Evolutionary conservation across 2,888 invertebrate genomes (phyloP).

Genomic region (Andrena praecox): DNA sequence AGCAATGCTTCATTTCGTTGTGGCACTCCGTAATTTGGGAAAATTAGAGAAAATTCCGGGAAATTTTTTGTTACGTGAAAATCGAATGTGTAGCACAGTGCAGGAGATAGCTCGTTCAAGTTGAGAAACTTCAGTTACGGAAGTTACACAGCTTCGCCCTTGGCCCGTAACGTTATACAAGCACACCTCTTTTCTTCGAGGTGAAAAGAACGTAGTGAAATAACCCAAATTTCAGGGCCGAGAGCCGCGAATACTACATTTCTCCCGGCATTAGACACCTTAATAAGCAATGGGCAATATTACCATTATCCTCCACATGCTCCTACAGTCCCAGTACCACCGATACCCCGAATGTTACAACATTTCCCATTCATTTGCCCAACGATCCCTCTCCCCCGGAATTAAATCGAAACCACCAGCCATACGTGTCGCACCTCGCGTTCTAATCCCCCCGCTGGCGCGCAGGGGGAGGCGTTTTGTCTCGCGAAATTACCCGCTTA

Average conservation of each 20-base stretch:
- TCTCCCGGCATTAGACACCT: not conserved
- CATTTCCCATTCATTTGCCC: no score
- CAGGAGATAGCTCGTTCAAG: no score
- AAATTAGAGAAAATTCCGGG: no score
- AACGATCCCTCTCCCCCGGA: not conserved
- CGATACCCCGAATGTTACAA: not conserved
- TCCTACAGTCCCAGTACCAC: not conserved
- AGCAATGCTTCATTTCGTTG: not conserved
- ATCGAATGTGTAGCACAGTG: no score
- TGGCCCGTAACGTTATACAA: no score
- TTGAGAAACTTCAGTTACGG: no score
- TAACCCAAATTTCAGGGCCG: not conserved
- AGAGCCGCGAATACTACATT: not conserved
- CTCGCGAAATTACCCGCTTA: constrained; percentile 51
- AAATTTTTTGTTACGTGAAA: no score
- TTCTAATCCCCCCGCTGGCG: constrained; percentile 12
- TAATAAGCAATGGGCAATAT: not conserved
- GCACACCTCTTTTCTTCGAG: no score
- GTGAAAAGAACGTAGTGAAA: no score
- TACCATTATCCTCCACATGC: no score
- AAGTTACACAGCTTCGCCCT: no score
- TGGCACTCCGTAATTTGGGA: not conserved
- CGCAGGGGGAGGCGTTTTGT: constrained; percentile 26
- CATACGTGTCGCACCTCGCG: constrained; percentile 22
- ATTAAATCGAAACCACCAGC: constrained; percentile 21